Conservation (phyloP, 1,140 invertebrate species). For the Trichonephila clavipes region DNA sequence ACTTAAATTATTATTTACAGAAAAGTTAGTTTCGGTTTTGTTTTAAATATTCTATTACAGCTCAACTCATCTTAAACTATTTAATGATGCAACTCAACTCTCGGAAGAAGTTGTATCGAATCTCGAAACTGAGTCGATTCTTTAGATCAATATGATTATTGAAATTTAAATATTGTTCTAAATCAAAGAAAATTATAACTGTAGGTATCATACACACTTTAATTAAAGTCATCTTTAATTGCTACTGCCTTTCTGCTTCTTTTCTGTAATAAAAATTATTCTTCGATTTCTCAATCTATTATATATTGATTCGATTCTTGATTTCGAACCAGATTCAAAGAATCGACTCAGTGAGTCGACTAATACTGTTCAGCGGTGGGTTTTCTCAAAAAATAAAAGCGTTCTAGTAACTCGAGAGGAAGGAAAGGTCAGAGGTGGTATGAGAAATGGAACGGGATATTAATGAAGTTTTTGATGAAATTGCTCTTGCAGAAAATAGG, state of each 20-base stretch:
- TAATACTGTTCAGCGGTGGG: neutral
- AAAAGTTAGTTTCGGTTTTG: slow-evolving; percentile 22
- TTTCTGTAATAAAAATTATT: too few species aligned
- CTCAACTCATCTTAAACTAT: slow-evolving; percentile 25
- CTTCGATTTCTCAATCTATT: neutral
- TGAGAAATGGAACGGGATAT: slow-evolving; percentile 73
- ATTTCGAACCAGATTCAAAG: neutral
- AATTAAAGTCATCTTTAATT: too few species aligned
- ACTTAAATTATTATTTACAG: neutral
- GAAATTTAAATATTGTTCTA: neutral
- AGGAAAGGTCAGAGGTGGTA: slow-evolving; percentile 74
- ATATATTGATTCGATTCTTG: neutral
- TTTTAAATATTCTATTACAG: neutral
- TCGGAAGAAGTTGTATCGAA: too few species aligned
- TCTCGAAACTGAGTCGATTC: neutral
- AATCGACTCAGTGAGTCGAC: neutral
- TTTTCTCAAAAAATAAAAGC: slow-evolving; percentile 46
- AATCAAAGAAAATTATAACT: too few species aligned
- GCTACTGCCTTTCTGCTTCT: too few species aligned
- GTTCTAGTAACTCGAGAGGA: slow-evolving; percentile 18
- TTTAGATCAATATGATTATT: neutral
- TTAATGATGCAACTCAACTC: neutral
- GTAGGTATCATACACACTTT: too few species aligned
- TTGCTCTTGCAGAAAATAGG: slow-evolving; percentile 73
- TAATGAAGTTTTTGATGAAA: slow-evolving; percentile 74